Evolutionary conservation across 2,888 invertebrate species (phyloP), one percentile per base, ranked within the genome.

Genomic region (Epinotia demarniana): DNA sequence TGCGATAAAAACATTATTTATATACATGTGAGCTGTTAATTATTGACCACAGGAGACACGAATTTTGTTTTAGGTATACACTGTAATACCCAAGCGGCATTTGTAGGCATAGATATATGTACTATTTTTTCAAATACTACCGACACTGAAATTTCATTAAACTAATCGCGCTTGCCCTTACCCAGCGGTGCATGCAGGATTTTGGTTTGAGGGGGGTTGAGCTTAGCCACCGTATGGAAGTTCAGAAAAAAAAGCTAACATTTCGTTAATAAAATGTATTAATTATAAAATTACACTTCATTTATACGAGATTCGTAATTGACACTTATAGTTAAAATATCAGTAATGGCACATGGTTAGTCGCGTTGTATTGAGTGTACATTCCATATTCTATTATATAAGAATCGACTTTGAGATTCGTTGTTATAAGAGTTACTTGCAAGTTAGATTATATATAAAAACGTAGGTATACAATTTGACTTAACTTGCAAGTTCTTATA

Each of bases 341-440:
- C 81, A 88, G 84, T 88, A 90, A 91, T 92, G 92, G 92, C 92
- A 92, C 92, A 39, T 77, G 70, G 80, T 81, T 79, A 78, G 79
- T 80, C 78, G 69, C 60, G 71, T 11, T 55, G 53, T 62, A 49
- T 57, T 18, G 55, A 71, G 67, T 72, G 69, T 77, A 58, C 5
- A 57, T 64, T 70, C 27, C 66, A 55, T 71, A 75, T 60, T 66
- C 46, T 57, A 73, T 62, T 62, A 39, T 9, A 64, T 70, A 73
- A 66, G 33, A 70, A 62, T 67, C 49, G 18, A 58, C 43, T 63
- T 72, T 77, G 79, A 80, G 80, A 81, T 80, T 81, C 80, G 16
- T 46, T 77, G 76, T 80, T 79, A 81, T 75, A 49, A 11, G 77
- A 66, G 67, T 78, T 79, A 78, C 77, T 75, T 76, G 79, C 79